Percentiles rank a stretch among this genome's conserved stretches.
Evolutionary conservation across 2,113 vertebrate species (phyloP).

Genomic region (Pygathrix nemaeus): DNA sequence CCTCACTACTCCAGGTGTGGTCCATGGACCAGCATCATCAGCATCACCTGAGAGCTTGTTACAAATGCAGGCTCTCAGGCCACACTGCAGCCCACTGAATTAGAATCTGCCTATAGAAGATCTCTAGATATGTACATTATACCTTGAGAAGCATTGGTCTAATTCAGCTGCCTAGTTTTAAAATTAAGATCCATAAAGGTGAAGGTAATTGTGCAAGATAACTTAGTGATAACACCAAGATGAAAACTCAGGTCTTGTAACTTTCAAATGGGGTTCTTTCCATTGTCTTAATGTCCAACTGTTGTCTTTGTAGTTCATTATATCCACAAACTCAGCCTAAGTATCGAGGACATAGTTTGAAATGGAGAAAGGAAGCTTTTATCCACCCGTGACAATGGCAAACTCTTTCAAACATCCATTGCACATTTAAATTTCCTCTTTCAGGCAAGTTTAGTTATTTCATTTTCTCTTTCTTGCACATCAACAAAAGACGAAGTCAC

Average conservation of each 20-base stretch:
- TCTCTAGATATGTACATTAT: background rate
- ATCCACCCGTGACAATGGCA: background rate
- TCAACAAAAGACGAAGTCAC: constrained; percentile 53
- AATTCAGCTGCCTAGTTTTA: background rate
- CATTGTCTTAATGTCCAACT: background rate
- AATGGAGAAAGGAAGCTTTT: background rate
- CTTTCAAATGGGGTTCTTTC: background rate
- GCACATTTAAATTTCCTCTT: constrained; percentile 56
- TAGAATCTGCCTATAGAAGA: background rate
- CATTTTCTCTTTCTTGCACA: constrained; percentile 49
- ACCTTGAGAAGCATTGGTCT: background rate
- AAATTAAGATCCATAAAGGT: background rate
- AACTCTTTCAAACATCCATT: constrained; percentile 44
- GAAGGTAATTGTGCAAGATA: background rate
- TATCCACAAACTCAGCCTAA: background rate
- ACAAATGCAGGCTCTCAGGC: background rate
- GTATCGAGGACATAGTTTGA: background rate
- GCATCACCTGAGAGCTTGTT: background rate
- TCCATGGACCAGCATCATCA: background rate
- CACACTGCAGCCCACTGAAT: background rate
- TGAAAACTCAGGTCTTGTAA: background rate
- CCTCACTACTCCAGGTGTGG: background rate
- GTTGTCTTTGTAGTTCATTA: background rate
- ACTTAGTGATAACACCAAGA: background rate
- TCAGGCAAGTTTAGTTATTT: constrained; percentile 58